Evolutionary conservation across 2,113 vertebrate species (phyloP).

Genomic region (Eublepharis macularius): DNA sequence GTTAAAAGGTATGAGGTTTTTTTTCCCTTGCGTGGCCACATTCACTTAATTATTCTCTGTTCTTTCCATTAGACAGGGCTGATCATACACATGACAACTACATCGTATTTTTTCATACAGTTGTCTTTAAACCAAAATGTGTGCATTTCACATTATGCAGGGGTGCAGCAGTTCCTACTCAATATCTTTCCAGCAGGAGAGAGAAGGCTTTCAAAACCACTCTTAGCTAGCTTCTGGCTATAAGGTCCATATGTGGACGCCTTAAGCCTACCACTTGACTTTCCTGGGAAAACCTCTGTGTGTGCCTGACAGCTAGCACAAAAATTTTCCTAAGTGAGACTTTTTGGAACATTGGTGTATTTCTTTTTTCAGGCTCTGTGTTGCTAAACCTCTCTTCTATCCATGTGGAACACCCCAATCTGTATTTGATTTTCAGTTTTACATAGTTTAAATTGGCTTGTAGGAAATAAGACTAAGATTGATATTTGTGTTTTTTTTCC

Average conservation of each 20-base stretch:
- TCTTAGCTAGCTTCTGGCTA: neutral
- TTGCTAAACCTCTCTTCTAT: neutral
- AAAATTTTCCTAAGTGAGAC: neutral
- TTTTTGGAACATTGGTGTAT: neutral
- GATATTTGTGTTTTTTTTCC: slow-evolving; percentile 8
- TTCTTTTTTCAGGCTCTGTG: neutral
- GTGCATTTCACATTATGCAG: neutral
- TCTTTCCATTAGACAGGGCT: neutral
- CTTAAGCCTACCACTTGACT: neutral
- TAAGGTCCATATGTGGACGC: neutral
- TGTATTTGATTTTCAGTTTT: neutral
- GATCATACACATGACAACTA: neutral
- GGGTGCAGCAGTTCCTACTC: neutral
- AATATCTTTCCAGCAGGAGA: neutral
- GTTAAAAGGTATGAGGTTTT: slow-evolving; percentile 51
- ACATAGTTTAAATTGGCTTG: neutral
- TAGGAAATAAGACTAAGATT: neutral
- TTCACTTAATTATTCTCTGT: neutral
- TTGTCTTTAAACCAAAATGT: neutral
- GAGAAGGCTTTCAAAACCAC: neutral
- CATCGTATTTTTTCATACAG: neutral
- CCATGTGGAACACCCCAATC: neutral
- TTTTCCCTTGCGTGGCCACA: neutral
- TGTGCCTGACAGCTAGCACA: too few relatives aligned
- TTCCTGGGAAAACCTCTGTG: neutral